phyloP scores from a whole-genome alignment of 2,113 vertebrate species.

The Thinocorus orbignyianus region DNA sequence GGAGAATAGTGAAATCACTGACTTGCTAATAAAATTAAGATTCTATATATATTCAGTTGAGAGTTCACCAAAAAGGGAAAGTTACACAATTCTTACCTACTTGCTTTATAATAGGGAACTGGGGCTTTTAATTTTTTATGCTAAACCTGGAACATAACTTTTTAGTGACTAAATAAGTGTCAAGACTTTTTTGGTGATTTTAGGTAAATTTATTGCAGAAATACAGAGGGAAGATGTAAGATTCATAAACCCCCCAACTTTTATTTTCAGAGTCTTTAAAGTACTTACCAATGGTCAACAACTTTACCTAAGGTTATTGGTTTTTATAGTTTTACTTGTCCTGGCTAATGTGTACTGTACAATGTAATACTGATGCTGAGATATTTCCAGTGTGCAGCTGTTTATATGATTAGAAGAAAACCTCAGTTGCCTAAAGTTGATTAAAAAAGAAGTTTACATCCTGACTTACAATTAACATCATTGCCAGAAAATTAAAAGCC shows the following conservation, averaged over 20 bases:
- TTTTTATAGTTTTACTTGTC: neutral
- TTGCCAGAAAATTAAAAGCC: slow-evolving; percentile 71
- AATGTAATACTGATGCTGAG: neutral
- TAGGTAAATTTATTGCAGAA: neutral
- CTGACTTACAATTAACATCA: slow-evolving; percentile 49
- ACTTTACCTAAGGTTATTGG: neutral
- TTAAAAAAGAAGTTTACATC: slow-evolving; percentile 57
- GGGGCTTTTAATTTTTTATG: neutral
- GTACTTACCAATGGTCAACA: neutral
- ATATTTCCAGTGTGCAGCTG: neutral
- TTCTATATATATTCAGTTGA: neutral
- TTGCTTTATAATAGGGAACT: neutral
- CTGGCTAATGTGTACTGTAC: neutral
- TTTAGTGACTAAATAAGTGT: neutral
- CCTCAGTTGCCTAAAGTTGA: slow-evolving; percentile 9
- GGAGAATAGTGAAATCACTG: neutral
- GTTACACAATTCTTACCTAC: neutral
- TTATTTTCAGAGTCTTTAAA: neutral
- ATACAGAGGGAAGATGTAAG: neutral
- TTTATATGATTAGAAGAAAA: slow-evolving; percentile 19
- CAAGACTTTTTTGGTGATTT: neutral
- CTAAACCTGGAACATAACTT: neutral
- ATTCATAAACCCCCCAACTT: rapidly evolving
- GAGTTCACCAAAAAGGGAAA: neutral
- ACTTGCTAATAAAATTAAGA: neutral